A percentile compares a stretch with the other conserved stretches of the same genome.
phyloP scores from a whole-genome alignment of 2,797 vertebrate species.

The Eidolon dupreanum region DNA sequence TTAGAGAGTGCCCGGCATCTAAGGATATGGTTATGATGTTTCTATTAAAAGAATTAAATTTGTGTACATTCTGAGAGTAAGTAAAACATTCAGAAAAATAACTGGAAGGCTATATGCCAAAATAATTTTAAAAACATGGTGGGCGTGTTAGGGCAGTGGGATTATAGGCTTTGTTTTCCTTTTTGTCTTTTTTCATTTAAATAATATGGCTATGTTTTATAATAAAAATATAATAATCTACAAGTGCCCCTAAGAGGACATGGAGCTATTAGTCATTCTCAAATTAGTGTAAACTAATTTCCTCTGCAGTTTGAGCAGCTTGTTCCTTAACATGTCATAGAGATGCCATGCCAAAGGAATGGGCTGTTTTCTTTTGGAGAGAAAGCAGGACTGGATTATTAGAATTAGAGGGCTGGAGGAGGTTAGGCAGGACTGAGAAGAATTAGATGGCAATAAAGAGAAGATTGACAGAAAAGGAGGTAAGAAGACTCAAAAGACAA shows the following conservation, averaged over 20 bases:
- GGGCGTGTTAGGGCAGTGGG: neutral
- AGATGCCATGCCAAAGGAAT: neutral
- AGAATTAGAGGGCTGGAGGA: neutral
- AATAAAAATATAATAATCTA: neutral
- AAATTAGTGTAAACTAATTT: neutral
- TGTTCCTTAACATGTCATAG: neutral
- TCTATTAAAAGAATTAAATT: conserved; percentile 25
- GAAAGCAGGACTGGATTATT: neutral
- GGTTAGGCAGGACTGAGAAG: neutral
- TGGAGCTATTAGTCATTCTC: neutral
- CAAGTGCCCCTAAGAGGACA: neutral
- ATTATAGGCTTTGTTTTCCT: neutral
- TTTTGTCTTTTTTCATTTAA: neutral
- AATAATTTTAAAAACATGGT: neutral
- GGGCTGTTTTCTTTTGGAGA: neutral
- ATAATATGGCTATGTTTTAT: conserved; percentile 17
- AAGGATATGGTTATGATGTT: conserved; percentile 13
- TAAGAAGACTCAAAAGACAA: neutral
- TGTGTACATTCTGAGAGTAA: neutral
- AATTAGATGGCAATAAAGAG: neutral
- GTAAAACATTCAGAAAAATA: conserved; percentile 8
- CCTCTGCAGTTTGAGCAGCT: neutral
- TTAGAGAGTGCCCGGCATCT: neutral
- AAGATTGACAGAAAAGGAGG: neutral
- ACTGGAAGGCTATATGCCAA: neutral